phyloP scores from a whole-genome alignment of 2,113 vertebrate genomes.

The Lycaon pictus region DNA sequence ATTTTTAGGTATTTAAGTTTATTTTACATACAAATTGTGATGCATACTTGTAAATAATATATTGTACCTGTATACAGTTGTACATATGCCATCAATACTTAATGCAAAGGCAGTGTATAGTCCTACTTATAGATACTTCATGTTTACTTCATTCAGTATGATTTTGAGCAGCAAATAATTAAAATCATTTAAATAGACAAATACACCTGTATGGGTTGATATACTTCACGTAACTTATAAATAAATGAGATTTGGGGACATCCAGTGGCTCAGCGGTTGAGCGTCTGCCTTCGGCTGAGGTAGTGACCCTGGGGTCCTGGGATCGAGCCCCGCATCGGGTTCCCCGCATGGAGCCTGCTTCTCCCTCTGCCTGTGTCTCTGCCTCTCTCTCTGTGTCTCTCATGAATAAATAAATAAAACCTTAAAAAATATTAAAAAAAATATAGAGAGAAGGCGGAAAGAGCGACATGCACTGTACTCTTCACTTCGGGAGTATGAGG shows the following conservation, averaged over 20 bases:
- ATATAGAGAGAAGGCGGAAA: background rate
- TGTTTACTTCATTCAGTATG: background rate
- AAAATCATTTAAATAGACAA: background rate
- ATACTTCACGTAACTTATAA: background rate
- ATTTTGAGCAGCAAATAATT: background rate
- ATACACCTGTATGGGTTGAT: background rate
- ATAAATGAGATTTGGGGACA: background rate
- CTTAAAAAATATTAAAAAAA: background rate
- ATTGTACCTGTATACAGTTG: background rate
- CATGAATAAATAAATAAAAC: no score
- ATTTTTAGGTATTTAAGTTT: background rate
- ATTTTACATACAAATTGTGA: background rate
- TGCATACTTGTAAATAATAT: background rate
- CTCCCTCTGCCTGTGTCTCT: no score
- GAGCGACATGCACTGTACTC: background rate
- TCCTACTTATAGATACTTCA: background rate
- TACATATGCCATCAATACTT: background rate
- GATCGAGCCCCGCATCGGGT: no score
- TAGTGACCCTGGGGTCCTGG: no score
- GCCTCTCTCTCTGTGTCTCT: no score
- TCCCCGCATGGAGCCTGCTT: no score
- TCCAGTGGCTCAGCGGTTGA: no score
- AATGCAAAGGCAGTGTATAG: background rate
- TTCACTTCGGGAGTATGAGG: accelerated
- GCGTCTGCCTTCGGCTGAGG: no score